Conservation (phyloP, 1,140 invertebrate genomes). For the Brachionus manjavacas region DNA sequence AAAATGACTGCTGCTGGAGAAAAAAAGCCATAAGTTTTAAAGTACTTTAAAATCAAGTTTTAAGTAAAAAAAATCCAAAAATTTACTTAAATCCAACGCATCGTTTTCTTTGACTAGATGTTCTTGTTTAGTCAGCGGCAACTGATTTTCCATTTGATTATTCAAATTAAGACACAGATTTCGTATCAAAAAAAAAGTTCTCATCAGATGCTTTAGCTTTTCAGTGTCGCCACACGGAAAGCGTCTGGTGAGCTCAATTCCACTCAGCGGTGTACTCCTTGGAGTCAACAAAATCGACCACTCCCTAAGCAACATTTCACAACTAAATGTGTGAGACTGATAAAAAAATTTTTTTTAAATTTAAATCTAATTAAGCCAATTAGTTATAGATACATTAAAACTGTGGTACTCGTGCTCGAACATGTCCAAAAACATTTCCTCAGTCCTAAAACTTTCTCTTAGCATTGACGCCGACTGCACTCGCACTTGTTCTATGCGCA, state of each 20-base stretch:
- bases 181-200: conserved; percentile 86
- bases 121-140: conserved; percentile 84
- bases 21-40: too few relatives aligned
- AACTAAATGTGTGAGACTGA: conserved; percentile 45
- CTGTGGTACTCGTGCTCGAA: conserved; percentile 96
- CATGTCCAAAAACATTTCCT: conserved; percentile 96
- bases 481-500: conserved; percentile 70
- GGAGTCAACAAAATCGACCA: conserved; percentile 90
- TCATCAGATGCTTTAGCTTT: conserved; percentile 78
- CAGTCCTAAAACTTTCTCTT: conserved; percentile 90
- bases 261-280: conserved; percentile 90
- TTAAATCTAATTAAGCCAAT: background rate
- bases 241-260: conserved; percentile 86
- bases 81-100: conserved; percentile 84
- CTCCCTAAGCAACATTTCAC: conserved; percentile 65
- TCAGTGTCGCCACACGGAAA: conserved; percentile 94
- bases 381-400: conserved; percentile 62
- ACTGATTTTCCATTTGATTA: conserved; percentile 74
- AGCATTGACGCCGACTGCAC: conserved; percentile 79
- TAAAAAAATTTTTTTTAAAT: conserved; percentile 51
- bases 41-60: background rate
- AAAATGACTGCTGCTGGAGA: too few relatives aligned
- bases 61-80: background rate
- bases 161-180: conserved; percentile 74
- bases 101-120: conserved; percentile 83